Percentiles rank a stretch among this genome's conserved stretches.
phyloP scores from a whole-genome alignment of 2,113 vertebrate genomes.

The Daphoenositta chrysoptera region DNA sequence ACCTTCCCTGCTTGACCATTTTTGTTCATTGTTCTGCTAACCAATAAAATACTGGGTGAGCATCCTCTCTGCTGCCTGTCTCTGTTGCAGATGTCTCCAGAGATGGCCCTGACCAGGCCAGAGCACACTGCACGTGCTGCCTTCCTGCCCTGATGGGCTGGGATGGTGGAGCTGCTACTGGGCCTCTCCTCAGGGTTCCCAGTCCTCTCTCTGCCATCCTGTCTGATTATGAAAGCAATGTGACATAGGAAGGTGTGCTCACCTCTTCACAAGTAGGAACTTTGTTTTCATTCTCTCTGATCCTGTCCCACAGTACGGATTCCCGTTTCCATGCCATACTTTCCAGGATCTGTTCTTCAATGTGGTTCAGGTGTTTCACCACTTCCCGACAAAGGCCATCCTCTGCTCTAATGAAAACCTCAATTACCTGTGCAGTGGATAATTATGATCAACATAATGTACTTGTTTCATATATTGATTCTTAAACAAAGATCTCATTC shows the following conservation, averaged over 20 bases:
- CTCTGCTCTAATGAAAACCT: slow-evolving; percentile 89
- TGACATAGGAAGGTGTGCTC: neutral
- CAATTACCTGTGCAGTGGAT: slow-evolving; percentile 82
- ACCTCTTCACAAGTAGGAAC: slow-evolving; percentile 88
- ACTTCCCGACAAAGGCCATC: slow-evolving; percentile 90
- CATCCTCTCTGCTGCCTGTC: neutral
- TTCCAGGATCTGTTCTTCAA: slow-evolving; percentile 93
- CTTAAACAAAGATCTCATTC: neutral
- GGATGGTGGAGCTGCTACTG: neutral
- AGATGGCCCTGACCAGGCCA: too few species aligned
- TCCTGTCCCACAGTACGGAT: slow-evolving; percentile 88
- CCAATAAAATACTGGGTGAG: neutral
- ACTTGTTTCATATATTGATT: neutral
- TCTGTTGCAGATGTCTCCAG: neutral
- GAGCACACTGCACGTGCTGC: neutral
- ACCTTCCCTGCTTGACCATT: neutral
- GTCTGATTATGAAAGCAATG: fast-evolving
- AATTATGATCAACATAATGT: neutral
- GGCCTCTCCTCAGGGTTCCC: neutral
- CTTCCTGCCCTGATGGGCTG: neutral
- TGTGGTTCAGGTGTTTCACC: slow-evolving; percentile 91
- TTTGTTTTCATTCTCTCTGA: slow-evolving; percentile 79
- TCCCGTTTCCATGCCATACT: slow-evolving; percentile 86
- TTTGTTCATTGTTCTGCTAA: neutral
- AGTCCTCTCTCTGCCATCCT: neutral